phyloP scores from a whole-genome alignment of 2,888 invertebrate genomes.

The Patella caerulea region DNA sequence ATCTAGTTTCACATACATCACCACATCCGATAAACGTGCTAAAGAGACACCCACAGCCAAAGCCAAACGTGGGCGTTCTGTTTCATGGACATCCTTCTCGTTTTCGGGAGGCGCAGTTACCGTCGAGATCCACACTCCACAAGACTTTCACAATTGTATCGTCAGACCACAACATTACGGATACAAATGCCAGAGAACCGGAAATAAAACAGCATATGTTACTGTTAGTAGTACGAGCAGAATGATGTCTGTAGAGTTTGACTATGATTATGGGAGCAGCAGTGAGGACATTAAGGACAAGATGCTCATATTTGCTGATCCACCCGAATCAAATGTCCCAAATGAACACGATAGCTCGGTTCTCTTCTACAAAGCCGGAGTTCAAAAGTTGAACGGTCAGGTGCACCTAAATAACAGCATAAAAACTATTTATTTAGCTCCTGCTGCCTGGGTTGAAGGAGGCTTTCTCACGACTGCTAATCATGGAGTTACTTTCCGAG shows the following conservation, averaged over 20 bases:
- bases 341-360: slow-evolving; percentile 20
- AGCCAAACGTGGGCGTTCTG: slow-evolving; percentile 14
- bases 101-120: slow-evolving; percentile 19
- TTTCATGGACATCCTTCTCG: slow-evolving; percentile 29
- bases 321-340: slow-evolving; percentile 25
- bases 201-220: slow-evolving; percentile 24
- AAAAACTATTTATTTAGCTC: slow-evolving; percentile 28
- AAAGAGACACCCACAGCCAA: not conserved
- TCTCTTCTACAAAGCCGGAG: slow-evolving; percentile 24
- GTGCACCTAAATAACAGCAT: slow-evolving; percentile 15
- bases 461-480: slow-evolving; percentile 21
- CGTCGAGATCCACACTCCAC: slow-evolving; percentile 26
- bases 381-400: slow-evolving; percentile 26
- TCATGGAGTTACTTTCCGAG: slow-evolving; percentile 22
- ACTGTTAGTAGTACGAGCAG: slow-evolving; percentile 16
- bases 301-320: slow-evolving; percentile 28
- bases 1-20: slow-evolving; percentile 20
- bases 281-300: slow-evolving; percentile 25
- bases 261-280: slow-evolving; percentile 24
- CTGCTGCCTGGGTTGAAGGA: slow-evolving; percentile 27
- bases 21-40: slow-evolving; percentile 15
- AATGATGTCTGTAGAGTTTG: slow-evolving; percentile 34
- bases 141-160: slow-evolving; percentile 25
- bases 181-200: slow-evolving; percentile 19
- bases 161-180: slow-evolving; percentile 24